Evolutionary conservation across 2,888 invertebrate species (phyloP).

Genomic region (Ferrisia virgata): DNA sequence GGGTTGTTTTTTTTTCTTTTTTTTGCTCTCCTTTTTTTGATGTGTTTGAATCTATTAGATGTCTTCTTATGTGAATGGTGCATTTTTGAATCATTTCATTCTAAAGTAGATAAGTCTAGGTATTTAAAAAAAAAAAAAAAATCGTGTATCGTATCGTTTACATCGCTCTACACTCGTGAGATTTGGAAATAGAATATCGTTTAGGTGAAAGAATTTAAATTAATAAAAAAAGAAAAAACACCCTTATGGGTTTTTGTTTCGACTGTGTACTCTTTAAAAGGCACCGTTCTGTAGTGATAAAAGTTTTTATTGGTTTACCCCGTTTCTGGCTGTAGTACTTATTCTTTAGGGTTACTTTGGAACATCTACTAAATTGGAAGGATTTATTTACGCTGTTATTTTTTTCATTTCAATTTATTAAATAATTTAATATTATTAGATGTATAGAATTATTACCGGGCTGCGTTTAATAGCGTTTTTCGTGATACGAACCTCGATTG

Average conservation of each 20-base stretch:
- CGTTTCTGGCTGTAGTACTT: not conserved
- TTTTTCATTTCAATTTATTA: conserved; percentile 7
- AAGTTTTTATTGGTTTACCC: not conserved
- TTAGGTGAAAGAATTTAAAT: not conserved
- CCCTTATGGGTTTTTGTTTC: not conserved
- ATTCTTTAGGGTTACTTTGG: not conserved
- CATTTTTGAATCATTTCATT: not conserved
- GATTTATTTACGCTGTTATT: conserved; percentile 1
- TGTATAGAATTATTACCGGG: not conserved
- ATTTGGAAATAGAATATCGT: not conserved
- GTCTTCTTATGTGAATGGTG: not conserved
- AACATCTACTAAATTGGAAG: not conserved
- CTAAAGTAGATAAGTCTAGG: too few species aligned
- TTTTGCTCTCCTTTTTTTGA: not conserved
- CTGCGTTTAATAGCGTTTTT: not conserved
- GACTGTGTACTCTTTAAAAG: not conserved
- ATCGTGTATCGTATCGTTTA: not conserved
- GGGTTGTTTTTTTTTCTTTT: not conserved
- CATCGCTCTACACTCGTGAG: too few species aligned
- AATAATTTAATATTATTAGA: not conserved
- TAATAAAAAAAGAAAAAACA: not conserved
- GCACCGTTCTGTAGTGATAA: not conserved
- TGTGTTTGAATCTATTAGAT: not conserved
- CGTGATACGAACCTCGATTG: not conserved
- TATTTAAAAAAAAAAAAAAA: too few species aligned